phyloP scores from a whole-genome alignment of 2,888 invertebrate species.

The Machimus rusticus region DNA sequence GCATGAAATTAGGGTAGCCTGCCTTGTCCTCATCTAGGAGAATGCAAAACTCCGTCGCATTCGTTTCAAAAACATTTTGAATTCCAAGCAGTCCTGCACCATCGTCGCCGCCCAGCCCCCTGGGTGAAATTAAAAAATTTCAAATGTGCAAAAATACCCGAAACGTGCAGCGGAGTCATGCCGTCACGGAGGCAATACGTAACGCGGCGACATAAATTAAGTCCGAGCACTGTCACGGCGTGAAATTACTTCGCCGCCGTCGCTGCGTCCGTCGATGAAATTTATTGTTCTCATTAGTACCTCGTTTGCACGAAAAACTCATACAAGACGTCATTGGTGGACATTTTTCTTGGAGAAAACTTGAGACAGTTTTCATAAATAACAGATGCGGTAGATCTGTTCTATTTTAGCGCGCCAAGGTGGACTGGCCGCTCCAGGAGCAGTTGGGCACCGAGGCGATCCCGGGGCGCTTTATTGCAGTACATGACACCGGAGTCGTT shows the following conservation, averaged over 20 bases:
- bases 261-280: constrained; percentile 3
- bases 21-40: too few species aligned
- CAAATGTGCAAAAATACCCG: not conserved
- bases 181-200: not conserved
- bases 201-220: constrained; percentile 23
- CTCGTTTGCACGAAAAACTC: constrained; percentile 42
- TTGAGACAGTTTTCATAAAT: constrained; percentile 25
- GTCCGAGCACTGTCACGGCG: not conserved
- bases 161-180: not conserved
- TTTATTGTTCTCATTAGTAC: constrained; percentile 41
- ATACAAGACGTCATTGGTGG: constrained; percentile 37
- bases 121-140: not conserved
- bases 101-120: not conserved
- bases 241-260: constrained; percentile 29
- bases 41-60: too few species aligned
- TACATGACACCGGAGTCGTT: constrained; percentile 8
- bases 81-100: not conserved
- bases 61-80: not conserved
- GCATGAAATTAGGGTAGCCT: too few species aligned
- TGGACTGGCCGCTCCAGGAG: not conserved
- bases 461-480: not conserved
- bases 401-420: not conserved
- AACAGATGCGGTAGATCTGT: constrained; percentile 29
- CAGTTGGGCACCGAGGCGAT: not conserved
- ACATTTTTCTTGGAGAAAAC: constrained; percentile 36